Base-by-base conservation (phyloP, 2,888 invertebrate genomes). In the Hedya salicella region DNA sequence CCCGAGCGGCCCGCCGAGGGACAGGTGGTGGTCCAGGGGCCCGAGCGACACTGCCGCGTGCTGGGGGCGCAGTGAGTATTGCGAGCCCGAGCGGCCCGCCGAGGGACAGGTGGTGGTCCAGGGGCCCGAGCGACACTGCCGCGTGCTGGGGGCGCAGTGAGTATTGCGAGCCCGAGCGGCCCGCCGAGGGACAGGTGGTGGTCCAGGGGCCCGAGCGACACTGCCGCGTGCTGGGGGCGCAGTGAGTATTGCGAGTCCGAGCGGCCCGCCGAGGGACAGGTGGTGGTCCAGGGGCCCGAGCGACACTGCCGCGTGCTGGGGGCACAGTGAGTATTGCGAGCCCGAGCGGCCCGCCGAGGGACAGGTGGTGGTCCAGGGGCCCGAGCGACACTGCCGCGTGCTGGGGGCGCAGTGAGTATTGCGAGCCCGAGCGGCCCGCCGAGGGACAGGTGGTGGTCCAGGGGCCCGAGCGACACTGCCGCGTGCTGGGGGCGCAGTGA, bases 241-340 rank as follows among this genome's bases (percentile, higher is more conserved):
- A 93, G 95, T 96, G 86, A 92, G 94, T 91, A 62, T 39, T n/a
- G n/a, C 25, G 96, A 97, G 65, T 95, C 94, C 3, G 95, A 94
- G 64, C 95, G 82, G 64, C 87, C 88, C 0, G 88, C 85, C 42
- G 90, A 91, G 70, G 94, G 94, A 0, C 94, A 93, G 78, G 92
- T 94, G 62, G 78, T 94, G 16, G 86, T 94, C 46, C 93, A 93
- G 71, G 94, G 94, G 0, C 88, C 93, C 0, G 92, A 93, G 70
- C 90, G 93, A 25, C 83, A 92, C 50, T 91, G 95, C 46, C 79
- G 85, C 57, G 88, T 88, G 61, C 83, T 96, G 53, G 95, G 94
- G 62, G 88, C 93, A 39, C 93, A 93, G 95, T 96, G 86, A 92
- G 94, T 91, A 62, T 39, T n/a, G n/a, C 25, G 96, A 97, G 65